These are phyloP conservation scores for Pseudococcus viburni DNA, from an alignment of 2,888 invertebrate genomes.

Conservation along the genomic window DNA sequence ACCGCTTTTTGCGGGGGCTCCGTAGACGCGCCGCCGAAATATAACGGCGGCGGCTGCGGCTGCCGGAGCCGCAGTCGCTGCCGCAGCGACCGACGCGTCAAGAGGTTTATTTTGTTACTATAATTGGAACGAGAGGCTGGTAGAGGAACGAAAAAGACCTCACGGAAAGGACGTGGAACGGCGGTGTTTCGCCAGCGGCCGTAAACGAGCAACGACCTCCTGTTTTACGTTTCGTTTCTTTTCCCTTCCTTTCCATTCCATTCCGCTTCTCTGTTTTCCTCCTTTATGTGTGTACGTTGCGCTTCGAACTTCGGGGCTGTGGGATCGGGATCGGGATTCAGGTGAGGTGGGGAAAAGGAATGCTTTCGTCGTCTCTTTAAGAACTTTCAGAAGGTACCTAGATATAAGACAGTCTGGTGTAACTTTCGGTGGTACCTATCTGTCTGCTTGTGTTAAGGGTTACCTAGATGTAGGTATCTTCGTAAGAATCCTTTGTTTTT, in stretches of 20 bases:
- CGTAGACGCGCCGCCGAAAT: constrained; percentile 22
- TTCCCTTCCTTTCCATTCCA: neutral
- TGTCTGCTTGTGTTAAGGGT: neutral
- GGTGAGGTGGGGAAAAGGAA: neutral
- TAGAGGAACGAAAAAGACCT: constrained; percentile 35
- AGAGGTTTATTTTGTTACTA: constrained; percentile 35
- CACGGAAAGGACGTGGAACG: constrained; percentile 12
- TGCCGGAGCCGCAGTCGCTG: neutral
- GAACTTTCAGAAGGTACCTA: neutral
- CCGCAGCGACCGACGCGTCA: constrained; percentile 4
- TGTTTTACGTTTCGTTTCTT: constrained; percentile 27
- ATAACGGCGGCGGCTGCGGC: neutral
- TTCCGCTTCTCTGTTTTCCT: neutral
- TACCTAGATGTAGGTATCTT: too few relatives aligned
- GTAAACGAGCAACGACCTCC: constrained; percentile 35
- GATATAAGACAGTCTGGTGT: neutral
- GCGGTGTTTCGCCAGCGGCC: constrained; percentile 35
- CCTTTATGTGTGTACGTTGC: neutral
- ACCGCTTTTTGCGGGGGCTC: constrained; percentile 31
- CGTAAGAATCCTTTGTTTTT: too few relatives aligned
- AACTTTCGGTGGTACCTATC: neutral
- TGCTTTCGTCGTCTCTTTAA: too few relatives aligned
- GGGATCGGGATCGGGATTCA: neutral
- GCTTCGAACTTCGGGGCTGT: neutral
- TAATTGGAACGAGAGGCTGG: neutral